Evolutionary conservation across 2,797 vertebrate genomes (phyloP).

Genomic region (Molothrus aeneus): DNA sequence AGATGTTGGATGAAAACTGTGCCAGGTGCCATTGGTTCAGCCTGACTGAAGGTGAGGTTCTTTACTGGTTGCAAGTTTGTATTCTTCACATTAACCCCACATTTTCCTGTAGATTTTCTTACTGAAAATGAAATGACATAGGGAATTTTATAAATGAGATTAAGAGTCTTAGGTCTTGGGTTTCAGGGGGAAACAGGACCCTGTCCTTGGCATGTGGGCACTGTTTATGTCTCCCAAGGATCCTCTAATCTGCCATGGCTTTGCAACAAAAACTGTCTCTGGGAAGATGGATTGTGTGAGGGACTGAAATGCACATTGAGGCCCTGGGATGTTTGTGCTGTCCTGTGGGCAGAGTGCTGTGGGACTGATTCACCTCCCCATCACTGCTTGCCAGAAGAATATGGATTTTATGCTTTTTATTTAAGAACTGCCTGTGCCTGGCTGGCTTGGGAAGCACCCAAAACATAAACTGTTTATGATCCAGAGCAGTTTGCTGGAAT

Average conservation of each 20-base stretch:
- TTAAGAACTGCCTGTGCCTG: neutral
- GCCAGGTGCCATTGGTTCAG: neutral
- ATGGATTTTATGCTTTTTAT: neutral
- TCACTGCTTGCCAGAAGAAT: neutral
- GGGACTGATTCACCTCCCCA: neutral
- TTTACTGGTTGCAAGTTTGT: neutral
- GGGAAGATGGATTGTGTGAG: neutral
- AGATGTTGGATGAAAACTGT: neutral
- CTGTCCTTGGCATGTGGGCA: neutral
- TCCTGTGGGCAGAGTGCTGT: neutral
- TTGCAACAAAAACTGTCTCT: neutral
- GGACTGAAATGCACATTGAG: neutral
- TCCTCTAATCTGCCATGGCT: neutral
- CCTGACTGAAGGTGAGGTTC: neutral
- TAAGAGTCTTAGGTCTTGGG: neutral
- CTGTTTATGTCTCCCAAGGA: neutral
- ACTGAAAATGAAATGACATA: fast-evolving
- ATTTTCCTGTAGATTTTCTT: neutral
- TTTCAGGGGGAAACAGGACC: neutral
- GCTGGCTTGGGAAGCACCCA: neutral
- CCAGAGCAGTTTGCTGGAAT: neutral
- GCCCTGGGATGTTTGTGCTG: neutral
- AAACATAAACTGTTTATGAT: neutral
- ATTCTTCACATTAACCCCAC: neutral
- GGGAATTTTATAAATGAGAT: neutral